phyloP scores from a whole-genome alignment of 2,113 vertebrate genomes.

The Heliornis fulica region DNA sequence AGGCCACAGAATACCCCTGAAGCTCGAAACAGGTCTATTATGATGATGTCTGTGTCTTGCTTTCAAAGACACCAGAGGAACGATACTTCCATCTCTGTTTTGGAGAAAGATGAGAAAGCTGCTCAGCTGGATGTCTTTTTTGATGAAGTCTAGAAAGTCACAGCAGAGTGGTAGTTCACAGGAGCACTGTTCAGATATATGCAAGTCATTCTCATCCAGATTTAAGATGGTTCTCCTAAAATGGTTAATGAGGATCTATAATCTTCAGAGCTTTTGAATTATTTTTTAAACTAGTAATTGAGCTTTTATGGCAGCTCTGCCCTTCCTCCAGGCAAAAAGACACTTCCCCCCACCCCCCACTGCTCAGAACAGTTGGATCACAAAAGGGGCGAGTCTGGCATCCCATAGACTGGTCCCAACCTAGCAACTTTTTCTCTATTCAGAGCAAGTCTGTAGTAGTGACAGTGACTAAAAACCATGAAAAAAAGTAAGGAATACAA shows the following conservation, averaged over 20 bases:
- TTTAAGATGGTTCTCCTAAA: not conserved
- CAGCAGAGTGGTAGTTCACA: not conserved
- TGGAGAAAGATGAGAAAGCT: slow-evolving; percentile 12
- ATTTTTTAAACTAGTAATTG: not conserved
- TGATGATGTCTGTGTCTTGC: not conserved
- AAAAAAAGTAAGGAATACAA: not conserved
- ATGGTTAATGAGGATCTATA: not conserved
- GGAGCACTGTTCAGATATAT: not conserved
- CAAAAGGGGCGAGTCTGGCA: not conserved
- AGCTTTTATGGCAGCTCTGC: not conserved
- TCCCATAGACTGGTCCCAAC: not conserved
- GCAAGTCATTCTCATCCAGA: not conserved
- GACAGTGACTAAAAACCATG: not conserved
- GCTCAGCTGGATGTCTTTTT: not conserved
- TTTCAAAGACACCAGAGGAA: slow-evolving; percentile 10
- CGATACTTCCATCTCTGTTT: slow-evolving; percentile 1
- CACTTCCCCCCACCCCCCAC: not conserved
- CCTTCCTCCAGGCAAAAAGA: not conserved
- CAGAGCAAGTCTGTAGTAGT: not conserved
- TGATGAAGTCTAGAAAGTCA: slow-evolving; percentile 9
- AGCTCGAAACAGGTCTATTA: not conserved
- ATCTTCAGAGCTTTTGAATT: not conserved
- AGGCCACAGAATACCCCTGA: not conserved
- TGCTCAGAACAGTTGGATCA: not conserved
- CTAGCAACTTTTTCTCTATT: not conserved